Evolutionary conservation across 2,797 vertebrate species (phyloP).

Genomic region (Peromyscus melanophrys): DNA sequence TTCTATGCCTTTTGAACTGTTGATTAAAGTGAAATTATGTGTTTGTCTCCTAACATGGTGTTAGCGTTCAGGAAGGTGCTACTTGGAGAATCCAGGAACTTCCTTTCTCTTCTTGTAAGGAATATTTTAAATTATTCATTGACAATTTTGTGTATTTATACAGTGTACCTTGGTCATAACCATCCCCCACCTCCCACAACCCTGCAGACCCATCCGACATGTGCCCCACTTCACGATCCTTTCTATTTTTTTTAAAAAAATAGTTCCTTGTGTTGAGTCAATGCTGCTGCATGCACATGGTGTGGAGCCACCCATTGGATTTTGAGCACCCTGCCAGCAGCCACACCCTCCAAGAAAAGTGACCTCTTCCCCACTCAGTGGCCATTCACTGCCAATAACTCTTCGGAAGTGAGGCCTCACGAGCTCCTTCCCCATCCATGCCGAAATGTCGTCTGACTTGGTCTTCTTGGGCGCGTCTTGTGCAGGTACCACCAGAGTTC

Average conservation of each 20-base stretch:
- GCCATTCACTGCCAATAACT: neutral
- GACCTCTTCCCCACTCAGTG: neutral
- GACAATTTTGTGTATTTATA: neutral
- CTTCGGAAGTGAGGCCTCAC: neutral
- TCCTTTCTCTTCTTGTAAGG: neutral
- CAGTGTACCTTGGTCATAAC: neutral
- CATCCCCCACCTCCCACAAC: neutral
- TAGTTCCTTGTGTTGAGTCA: too few relatives aligned
- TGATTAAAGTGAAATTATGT: neutral
- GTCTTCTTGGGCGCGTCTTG: neutral
- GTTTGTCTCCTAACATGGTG: too few relatives aligned
- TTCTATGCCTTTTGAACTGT: neutral
- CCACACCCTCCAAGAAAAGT: neutral
- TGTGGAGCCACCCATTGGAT: neutral
- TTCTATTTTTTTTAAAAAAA: neutral
- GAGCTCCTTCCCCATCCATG: neutral
- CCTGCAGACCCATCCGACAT: rapidly evolving
- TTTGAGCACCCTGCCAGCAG: neutral
- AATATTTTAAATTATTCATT: neutral
- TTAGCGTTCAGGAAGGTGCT: neutral
- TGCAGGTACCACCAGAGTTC: neutral
- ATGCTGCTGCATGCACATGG: neutral
- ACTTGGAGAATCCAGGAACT: neutral
- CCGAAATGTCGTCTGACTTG: neutral
- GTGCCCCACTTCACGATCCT: neutral